Conservation (phyloP, 2,888 invertebrate genomes). For the Calameuta pallipes region DNA sequence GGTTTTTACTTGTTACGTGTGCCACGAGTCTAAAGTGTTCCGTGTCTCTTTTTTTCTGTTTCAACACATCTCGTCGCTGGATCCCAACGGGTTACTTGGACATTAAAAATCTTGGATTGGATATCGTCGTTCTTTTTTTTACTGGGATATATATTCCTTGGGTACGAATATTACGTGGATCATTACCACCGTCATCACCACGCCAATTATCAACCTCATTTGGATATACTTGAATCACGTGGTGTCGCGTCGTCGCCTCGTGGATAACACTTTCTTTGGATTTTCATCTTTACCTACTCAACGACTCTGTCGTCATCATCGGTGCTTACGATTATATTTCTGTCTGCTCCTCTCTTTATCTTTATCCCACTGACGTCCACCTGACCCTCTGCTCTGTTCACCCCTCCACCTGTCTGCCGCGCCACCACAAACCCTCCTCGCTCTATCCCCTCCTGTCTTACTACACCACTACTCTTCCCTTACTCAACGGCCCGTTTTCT, state of each 20-base stretch:
- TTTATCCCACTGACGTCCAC: conserved; percentile 66
- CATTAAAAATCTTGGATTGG: neutral
- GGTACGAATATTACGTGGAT: neutral
- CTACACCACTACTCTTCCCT: conserved; percentile 46
- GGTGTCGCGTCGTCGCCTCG: neutral
- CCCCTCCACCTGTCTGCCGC: conserved; percentile 57
- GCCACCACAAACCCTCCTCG: conserved; percentile 35
- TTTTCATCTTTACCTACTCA: neutral
- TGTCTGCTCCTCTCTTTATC: conserved; percentile 34
- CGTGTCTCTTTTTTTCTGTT: conserved; percentile 20
- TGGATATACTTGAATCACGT: neutral
- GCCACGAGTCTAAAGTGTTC: conserved; percentile 37
- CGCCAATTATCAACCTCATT: neutral
- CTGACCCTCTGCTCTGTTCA: conserved; percentile 63
- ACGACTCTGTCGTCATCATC: neutral
- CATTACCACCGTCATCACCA: neutral
- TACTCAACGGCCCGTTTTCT: conserved; percentile 23
- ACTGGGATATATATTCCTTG: neutral
- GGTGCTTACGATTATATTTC: conserved; percentile 20
- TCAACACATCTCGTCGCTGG: conserved; percentile 4
- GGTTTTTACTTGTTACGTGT: neutral
- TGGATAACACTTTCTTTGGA: neutral
- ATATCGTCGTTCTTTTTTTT: neutral
- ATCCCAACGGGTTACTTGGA: neutral
- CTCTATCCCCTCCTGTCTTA: conserved; percentile 26